Evolutionary conservation across 2,888 invertebrate species (phyloP).

Genomic region (Congeria kusceri): DNA sequence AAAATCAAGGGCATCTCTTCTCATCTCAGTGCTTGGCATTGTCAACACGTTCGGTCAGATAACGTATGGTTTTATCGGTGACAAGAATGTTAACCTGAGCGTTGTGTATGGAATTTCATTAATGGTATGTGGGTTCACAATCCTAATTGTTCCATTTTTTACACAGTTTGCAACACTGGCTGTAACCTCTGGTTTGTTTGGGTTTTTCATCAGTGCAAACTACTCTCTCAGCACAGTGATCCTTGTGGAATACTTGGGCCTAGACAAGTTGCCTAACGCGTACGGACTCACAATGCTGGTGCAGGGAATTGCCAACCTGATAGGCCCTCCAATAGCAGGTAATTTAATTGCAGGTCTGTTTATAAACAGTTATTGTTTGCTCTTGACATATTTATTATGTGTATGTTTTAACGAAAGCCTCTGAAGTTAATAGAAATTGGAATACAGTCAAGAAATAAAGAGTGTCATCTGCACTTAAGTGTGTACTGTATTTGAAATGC

Average conservation of each 20-base stretch:
- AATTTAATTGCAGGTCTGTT: slow-evolving; percentile 53
- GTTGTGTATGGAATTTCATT: slow-evolving; percentile 93
- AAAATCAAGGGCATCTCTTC: slow-evolving; percentile 87
- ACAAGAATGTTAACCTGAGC: slow-evolving; percentile 92
- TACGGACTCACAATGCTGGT: slow-evolving; percentile 95
- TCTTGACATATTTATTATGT: too few relatives aligned
- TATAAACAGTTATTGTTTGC: too few relatives aligned
- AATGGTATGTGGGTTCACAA: slow-evolving; percentile 85
- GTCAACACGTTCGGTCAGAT: slow-evolving; percentile 93
- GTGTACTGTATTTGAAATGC: too few relatives aligned
- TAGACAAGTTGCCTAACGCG: slow-evolving; percentile 95
- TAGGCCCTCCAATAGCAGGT: slow-evolving; percentile 97
- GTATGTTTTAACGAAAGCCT: too few relatives aligned
- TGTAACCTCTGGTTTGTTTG: slow-evolving; percentile 87
- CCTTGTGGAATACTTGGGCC: slow-evolving; percentile 94
- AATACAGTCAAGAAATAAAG: too few relatives aligned
- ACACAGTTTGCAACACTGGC: slow-evolving; percentile 71
- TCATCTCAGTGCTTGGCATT: slow-evolving; percentile 91
- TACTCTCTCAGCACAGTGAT: slow-evolving; percentile 94
- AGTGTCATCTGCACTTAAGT: too few relatives aligned
- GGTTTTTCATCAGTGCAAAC: slow-evolving; percentile 95
- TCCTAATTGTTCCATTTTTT: slow-evolving; percentile 79
- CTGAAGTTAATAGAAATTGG: too few relatives aligned
- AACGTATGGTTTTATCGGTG: slow-evolving; percentile 94
- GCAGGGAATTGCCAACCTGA: slow-evolving; percentile 95